phyloP scores from a whole-genome alignment of 2,113 vertebrate species.

The Perca schrenkii region DNA sequence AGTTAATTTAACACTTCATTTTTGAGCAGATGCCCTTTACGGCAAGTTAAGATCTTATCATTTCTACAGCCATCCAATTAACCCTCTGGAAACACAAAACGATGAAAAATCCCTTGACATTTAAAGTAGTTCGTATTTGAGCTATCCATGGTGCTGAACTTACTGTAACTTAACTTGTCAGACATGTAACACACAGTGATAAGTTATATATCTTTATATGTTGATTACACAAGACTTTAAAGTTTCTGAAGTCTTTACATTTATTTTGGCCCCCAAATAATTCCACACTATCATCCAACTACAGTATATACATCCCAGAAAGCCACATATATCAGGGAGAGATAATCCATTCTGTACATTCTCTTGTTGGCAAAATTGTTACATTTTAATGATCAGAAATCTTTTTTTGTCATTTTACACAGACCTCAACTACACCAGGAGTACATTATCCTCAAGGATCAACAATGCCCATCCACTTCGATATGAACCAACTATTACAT shows the following conservation, averaged over 20 bases:
- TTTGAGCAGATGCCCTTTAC: no score
- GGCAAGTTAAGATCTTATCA: no score
- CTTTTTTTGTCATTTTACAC: not conserved
- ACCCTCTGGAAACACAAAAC: not conserved
- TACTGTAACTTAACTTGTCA: not conserved
- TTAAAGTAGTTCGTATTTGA: not conserved
- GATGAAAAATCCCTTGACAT: not conserved
- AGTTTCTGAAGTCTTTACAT: not conserved
- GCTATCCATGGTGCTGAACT: slow-evolving; percentile 78
- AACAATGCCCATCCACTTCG: no score
- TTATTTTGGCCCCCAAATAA: not conserved
- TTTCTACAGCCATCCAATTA: no score
- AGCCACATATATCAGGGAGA: no score
- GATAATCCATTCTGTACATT: not conserved
- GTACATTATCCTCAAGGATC: not conserved
- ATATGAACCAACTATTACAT: no score
- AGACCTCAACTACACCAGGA: not conserved
- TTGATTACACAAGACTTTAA: not conserved
- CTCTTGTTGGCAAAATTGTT: not conserved
- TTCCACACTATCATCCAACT: no score
- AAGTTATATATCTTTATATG: not conserved
- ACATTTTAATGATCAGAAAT: not conserved
- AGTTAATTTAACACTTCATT: no score
- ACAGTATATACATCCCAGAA: no score
- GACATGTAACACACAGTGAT: not conserved